These are phyloP conservation scores for Marisa cornuarietis DNA, from an alignment of 1,140 invertebrate genomes.

Conservation along the genomic window DNA sequence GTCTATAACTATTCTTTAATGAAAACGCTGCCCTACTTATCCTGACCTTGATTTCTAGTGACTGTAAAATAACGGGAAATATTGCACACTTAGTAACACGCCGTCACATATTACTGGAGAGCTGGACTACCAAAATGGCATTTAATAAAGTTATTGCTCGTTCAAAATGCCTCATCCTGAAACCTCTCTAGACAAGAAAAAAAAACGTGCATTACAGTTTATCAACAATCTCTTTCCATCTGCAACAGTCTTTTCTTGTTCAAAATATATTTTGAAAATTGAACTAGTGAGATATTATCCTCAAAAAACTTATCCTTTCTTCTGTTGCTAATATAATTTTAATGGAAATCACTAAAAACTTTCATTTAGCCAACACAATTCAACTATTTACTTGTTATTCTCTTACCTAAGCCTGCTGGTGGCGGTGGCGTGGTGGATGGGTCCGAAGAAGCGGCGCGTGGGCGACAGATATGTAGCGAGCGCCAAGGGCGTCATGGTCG, in stretches of 20 bases:
- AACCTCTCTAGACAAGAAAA: not conserved
- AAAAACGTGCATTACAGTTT: not conserved
- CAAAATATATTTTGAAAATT: not conserved
- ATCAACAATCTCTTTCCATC: not conserved
- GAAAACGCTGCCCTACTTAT: too few relatives aligned
- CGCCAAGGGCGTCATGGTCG: slow-evolving; percentile 57
- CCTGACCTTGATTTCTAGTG: too few relatives aligned
- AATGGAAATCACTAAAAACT: not conserved
- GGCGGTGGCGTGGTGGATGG: slow-evolving; percentile 85
- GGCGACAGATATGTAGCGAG: slow-evolving; percentile 81
- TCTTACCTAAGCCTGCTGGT: slow-evolving; percentile 90
- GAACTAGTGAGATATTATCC: too few relatives aligned
- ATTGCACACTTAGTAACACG: too few relatives aligned
- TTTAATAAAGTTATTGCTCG: too few relatives aligned
- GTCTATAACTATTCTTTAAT: too few relatives aligned
- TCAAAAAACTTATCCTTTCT: not conserved
- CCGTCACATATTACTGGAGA: too few relatives aligned
- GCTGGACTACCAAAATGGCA: too few relatives aligned
- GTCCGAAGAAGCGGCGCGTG: slow-evolving; percentile 83
- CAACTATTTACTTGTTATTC: not conserved
- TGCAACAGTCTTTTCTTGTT: not conserved
- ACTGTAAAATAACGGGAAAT: too few relatives aligned
- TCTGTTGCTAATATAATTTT: not conserved
- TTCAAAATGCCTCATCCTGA: not conserved
- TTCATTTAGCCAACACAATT: not conserved